Evolutionary conservation across 2,888 invertebrate genomes (phyloP), one percentile per base, ranked within the genome.

Genomic region (Clepsis dumicolana): DNA sequence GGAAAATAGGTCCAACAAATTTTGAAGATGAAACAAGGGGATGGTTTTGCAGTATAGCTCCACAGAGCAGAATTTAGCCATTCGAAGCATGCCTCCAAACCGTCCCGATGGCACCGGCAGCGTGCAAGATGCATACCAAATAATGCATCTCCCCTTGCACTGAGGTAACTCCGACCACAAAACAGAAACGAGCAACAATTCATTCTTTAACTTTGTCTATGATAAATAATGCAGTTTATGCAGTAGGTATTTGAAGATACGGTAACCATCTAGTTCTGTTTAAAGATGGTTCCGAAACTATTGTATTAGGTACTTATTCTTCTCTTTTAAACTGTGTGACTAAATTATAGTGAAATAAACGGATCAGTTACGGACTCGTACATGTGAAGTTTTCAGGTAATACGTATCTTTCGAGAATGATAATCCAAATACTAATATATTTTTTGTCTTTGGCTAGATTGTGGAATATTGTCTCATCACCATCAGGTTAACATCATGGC

Each of bases 111-210:
- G 52, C 27, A 35, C 41, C 52, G 57, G 24, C 48, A 38, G 27
- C 29, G 4, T 32, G 32, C 63, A 57, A 64, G 57, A 64, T 64
- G 68, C 63, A 68, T 68, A 68, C 68, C 59, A 68, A 68, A 63
- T 57, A 56, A 63, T 48, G 29, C 27, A 63, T 63, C 56, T 59
- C 32, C 35, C 38, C 35, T 59, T 38, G 63, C 68, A 63, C 57
- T 53, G 57, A 68, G 52, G 57, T 59, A 63, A 52, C 35, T 61
- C 35, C 27, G 57, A 18, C 64, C 53, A 52, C 44, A 24, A 48
- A 53, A 59, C 52, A 21, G 52, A 63, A 63, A 63, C 52, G 63
- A 63, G 53, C 63, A 41, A 59, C 32, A 59, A 41, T 59, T 59
- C 14, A 41, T 59, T 59, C 14, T 27, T 38, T 16, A 56, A 41